Conservation (phyloP, 1,140 invertebrate genomes). For the Drosophila orena region DNA sequence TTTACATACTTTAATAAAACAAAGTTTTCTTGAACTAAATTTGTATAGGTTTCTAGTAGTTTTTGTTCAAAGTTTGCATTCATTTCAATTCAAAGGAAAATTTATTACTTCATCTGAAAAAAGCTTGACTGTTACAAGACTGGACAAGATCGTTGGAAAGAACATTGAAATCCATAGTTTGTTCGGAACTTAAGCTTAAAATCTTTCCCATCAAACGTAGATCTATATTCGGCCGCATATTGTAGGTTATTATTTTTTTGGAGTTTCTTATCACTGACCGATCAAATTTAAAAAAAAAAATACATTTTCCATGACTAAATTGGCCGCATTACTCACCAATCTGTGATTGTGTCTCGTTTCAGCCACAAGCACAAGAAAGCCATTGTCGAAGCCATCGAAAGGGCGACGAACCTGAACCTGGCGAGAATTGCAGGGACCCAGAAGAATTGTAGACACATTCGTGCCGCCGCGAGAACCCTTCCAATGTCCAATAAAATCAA, state of each 20-base stretch:
- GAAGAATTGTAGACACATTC: conserved; percentile 31
- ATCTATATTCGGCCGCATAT: not conserved
- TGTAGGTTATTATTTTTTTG: not conserved
- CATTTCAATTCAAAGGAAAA: not conserved
- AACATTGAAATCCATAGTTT: not conserved
- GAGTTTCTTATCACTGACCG: conserved; percentile 1
- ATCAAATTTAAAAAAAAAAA: not conserved
- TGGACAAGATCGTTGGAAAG: not conserved
- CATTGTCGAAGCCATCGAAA: conserved; percentile 1
- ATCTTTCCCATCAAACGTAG: too few relatives aligned
- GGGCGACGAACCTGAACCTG: conserved; percentile 17
- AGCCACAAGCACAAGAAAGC: conserved; percentile 18
- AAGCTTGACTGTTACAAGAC: not conserved
- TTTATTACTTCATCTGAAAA: not conserved
- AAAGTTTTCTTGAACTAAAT: too few relatives aligned
- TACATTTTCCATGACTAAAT: not conserved
- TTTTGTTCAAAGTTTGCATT: too few relatives aligned
- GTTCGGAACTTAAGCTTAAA: not conserved
- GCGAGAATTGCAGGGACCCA: conserved; percentile 24
- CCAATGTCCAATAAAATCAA: conserved; percentile 85
- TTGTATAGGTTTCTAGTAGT: too few relatives aligned
- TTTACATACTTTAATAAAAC: too few relatives aligned
- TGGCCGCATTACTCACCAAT: conserved; percentile 1
- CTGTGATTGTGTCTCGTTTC: conserved; percentile 1
- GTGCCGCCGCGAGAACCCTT: conserved; percentile 47